Base-by-base conservation (phyloP, 1,140 invertebrate species). In the Geopemphigus sp. region DNA sequence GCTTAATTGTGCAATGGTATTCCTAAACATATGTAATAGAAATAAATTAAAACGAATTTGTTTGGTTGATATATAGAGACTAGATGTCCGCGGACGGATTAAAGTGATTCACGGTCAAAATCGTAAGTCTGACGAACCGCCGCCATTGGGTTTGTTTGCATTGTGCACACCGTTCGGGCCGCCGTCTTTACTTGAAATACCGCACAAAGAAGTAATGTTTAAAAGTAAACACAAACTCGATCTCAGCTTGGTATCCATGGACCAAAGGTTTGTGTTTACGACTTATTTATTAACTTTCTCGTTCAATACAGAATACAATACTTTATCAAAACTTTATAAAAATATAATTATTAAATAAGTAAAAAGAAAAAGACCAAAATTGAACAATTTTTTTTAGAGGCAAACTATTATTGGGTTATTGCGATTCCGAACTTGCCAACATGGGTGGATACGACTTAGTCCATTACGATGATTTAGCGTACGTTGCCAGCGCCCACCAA, bases 191-290 rank as follows among this genome's bases (percentile, higher is more conserved):
- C 86, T 95, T 26, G 94, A 96, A 85, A 93, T 94, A 83, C 93
- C 93, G 8, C 93, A 95, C 84, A 95, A 97, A 84, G 96, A 98
- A 87, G 94, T 97, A 80, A 97, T 98, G 91, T 98, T 99, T 87
- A 99, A 99, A 87, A 97, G 95, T 84, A 99, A 99, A 88, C 98
- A 99, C 88, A 98, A 98, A 85, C 89, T 99, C 74, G 97, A 99
- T 87, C 90, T 99, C 32, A 92, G 94, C 68, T 89, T 98, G 54
- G 93, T 98, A 66, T 98, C 95, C 6, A 98, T 99, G 94, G 98
- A 99, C 87, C 95, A 95, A 88, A 91, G 94, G 93, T 94, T 85
- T 84, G 83, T 80, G 47, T 53, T 2, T 6, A 32, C 19, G 8
- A 50, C 11, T 6, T n/a, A 32, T 63, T 2, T 32, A 29, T 29